Percentiles rank a stretch among this genome's conserved stretches.
Evolutionary conservation across 2,888 invertebrate genomes (phyloP).

Genomic region (Callimorpha dominula): DNA sequence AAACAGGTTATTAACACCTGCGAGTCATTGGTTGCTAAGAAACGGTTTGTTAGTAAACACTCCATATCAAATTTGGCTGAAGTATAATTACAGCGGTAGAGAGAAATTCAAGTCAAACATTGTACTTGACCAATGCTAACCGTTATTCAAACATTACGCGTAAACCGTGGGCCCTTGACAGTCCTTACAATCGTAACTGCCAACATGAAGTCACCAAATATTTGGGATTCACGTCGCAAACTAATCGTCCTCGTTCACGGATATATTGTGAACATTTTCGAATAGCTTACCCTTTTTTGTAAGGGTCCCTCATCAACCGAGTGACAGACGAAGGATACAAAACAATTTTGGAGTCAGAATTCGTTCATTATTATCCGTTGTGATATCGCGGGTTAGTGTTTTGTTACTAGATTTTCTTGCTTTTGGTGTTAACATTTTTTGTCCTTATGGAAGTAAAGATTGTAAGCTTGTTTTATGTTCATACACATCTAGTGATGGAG

Average conservation of each 20-base stretch:
- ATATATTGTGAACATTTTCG: slow-evolving; percentile 69
- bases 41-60: too few relatives aligned
- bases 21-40: too few relatives aligned
- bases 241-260: slow-evolving; percentile 44
- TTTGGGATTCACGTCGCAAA: background rate
- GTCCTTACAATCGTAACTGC: slow-evolving; percentile 44
- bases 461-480: background rate
- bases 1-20: too few relatives aligned
- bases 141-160: too few relatives aligned
- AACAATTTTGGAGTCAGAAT: slow-evolving; percentile 67
- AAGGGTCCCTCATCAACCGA: slow-evolving; percentile 66
- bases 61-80: too few relatives aligned
- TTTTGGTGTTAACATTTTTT: background rate
- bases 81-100: background rate
- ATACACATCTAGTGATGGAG: background rate
- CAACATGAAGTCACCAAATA: slow-evolving; percentile 43
- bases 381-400: slow-evolving; percentile 54
- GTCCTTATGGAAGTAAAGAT: background rate
- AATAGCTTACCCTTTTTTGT: slow-evolving; percentile 68
- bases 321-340: slow-evolving; percentile 68
- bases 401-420: slow-evolving; percentile 13
- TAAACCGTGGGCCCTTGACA: slow-evolving; percentile 20
- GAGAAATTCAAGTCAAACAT: background rate
- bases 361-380: slow-evolving; percentile 64
- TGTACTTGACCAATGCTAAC: background rate